A percentile compares a stretch with the other conserved stretches of the same genome.
phyloP scores from a whole-genome alignment of 30 jellyfish, hydroid and myxozoan genomes.

The Pseudorhiza aurosa region DNA sequence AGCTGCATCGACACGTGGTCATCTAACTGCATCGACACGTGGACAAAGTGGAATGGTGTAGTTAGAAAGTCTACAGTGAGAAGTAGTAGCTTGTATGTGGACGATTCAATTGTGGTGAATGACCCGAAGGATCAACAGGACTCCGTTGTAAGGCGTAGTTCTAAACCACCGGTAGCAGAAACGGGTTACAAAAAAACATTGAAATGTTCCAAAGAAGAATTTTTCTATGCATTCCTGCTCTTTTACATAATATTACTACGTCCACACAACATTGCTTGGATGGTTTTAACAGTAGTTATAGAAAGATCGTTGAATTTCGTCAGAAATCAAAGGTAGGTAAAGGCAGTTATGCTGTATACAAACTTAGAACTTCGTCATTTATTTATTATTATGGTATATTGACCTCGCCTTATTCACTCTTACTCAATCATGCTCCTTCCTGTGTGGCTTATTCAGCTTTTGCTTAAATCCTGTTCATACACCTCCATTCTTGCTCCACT shows the following conservation, averaged over 20 bases:
- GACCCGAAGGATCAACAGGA: too few species aligned
- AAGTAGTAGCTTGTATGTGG: too few species aligned
- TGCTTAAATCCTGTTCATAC: too few species aligned
- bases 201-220: neutral
- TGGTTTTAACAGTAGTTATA: neutral
- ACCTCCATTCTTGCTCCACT: too few species aligned
- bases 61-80: too few species aligned
- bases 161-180: too few species aligned
- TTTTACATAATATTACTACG: conserved; percentile 10
- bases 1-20: neutral
- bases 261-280: conserved; percentile 35
- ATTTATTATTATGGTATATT: neutral
- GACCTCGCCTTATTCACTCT: neutral
- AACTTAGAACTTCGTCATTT: neutral
- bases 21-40: too few species aligned
- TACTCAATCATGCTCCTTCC: neutral
- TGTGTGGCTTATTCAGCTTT: too few species aligned
- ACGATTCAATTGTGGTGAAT: too few species aligned
- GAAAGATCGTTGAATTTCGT: neutral
- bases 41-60: too few species aligned
- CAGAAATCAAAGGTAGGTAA: neutral
- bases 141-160: too few species aligned
- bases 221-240: conserved; percentile 9
- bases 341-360: neutral
- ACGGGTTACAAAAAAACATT: neutral